Conservation (phyloP, 2,888 invertebrate species). For the Pandemis corylana region DNA sequence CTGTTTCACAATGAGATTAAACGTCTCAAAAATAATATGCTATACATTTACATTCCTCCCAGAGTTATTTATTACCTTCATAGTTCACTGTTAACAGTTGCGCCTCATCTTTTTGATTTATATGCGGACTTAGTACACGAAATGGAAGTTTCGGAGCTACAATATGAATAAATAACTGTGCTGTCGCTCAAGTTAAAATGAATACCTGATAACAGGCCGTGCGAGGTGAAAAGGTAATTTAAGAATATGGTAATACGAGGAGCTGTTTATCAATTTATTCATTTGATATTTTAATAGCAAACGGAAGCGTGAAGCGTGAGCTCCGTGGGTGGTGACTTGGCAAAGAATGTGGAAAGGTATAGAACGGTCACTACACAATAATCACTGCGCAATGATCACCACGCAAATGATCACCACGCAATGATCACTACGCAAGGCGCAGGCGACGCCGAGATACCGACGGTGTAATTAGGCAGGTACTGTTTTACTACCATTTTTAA, state of each 20-base stretch:
- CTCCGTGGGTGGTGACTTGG: too few relatives aligned
- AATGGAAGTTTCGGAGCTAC: conserved; percentile 19
- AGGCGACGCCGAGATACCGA: conserved; percentile 3
- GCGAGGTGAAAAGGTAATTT: conserved; percentile 3
- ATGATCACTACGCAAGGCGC: too few relatives aligned
- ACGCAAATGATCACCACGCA: too few relatives aligned
- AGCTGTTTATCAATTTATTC: background rate
- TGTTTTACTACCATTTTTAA: background rate
- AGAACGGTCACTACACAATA: too few relatives aligned
- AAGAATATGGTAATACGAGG: background rate
- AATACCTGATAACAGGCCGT: conserved; percentile 6
- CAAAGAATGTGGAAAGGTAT: too few relatives aligned
- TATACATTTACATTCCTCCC: conserved; percentile 18
- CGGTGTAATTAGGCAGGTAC: background rate
- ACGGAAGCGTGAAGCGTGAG: background rate
- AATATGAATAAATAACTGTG: conserved; percentile 9
- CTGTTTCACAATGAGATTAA: background rate
- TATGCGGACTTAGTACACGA: conserved; percentile 26
- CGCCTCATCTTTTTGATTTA: conserved; percentile 29
- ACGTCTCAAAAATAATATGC: conserved; percentile 11
- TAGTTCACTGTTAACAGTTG: conserved; percentile 34
- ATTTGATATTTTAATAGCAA: background rate
- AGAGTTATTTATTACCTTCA: conserved; percentile 36
- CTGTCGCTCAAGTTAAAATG: conserved; percentile 17
- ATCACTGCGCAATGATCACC: too few relatives aligned